Percentiles rank a stretch among this genome's conserved stretches.
These are phyloP conservation scores for Hirtodrosophila histrioides DNA, from an alignment of 2,888 invertebrate genomes.

Conservation along the genomic window DNA sequence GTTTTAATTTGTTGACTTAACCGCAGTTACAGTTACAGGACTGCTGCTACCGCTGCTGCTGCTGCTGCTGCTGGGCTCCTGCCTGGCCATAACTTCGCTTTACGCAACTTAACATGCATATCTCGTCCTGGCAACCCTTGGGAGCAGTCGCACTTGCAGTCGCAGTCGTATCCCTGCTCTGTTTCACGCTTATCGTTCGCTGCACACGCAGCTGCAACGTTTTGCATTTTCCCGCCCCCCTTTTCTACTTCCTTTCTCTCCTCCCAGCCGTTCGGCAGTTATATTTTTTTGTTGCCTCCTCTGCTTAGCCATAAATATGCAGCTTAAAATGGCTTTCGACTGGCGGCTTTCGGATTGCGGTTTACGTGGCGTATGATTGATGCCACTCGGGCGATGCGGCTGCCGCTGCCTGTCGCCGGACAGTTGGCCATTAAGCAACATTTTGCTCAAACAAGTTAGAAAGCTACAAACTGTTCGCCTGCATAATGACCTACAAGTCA, in stretches of 20 bases:
- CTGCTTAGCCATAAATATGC: conserved; percentile 77
- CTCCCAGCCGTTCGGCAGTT: conserved; percentile 22
- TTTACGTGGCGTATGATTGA: conserved; percentile 78
- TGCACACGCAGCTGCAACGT: conserved; percentile 73
- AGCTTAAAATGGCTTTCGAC: conserved; percentile 80
- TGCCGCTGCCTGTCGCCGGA: conserved; percentile 11
- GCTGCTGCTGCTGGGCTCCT: conserved; percentile 29
- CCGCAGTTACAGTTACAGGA: conserved; percentile 77
- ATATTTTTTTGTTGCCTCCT: conserved; percentile 23
- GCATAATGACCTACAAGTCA: conserved; percentile 19
- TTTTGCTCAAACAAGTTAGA: conserved; percentile 38
- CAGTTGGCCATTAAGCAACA: conserved; percentile 52
- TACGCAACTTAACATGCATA: conserved; percentile 80
- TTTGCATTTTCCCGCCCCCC: conserved; percentile 51
- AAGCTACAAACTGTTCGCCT: conserved; percentile 5
- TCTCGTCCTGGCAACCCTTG: conserved; percentile 68
- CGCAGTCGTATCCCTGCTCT: conserved; percentile 26
- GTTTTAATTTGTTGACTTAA: conserved; percentile 81
- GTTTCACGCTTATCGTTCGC: conserved; percentile 65
- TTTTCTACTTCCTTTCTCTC: conserved; percentile 1
- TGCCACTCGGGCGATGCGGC: conserved; percentile 52
- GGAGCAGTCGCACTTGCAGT: conserved; percentile 44
- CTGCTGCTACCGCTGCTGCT: conserved; percentile 22
- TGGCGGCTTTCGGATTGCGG: conserved; percentile 77
- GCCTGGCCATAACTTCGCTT: conserved; percentile 75